Evolutionary conservation across 2,888 invertebrate species (phyloP), one percentile per base, ranked within the genome.

Genomic region (Trissolcus brochymenae): DNA sequence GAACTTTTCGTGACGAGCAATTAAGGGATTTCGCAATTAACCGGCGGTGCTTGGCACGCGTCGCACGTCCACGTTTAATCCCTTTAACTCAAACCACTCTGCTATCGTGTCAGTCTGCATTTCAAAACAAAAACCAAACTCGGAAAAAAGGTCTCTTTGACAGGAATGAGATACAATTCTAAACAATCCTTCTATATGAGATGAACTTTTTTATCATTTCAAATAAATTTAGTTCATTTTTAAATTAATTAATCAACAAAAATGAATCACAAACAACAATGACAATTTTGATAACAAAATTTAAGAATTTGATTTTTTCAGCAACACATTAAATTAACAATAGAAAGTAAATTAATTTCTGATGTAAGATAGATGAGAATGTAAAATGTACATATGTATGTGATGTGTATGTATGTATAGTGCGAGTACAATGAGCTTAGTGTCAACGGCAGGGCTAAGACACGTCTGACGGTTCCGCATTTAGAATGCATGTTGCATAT

Each of bases 71-170:
- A 67, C 84, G 80, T 86, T 87, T 87, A 88, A 88, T 88, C 87
- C 85, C 85, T 84, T 87, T 85, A 85, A 84, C 82, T 82, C 79
- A 82, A 84, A 85, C 84, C 35, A 35, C 35, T 35, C 35, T 82
- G 82, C 82, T 82, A 81, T 72, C 82, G 86, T 80, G 87, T 86
- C 87, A 85, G 88, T 88, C 87, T 87, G 88, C 86, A 87, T 88
- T 88, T 87, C 85, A 86, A 87, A 87, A 86, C 84, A 84, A 87
- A 86, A 35, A 11, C 7, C 35, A 35, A 25, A 35, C 35, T 35
- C 9, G 1, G 11, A 7, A 35, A 35, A 35, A 35, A 35, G 35
- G 35, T 9, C 35, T 11, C 35, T 35, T 6, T 35, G 35, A 35
- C 9, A 35, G 9, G 9, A 35, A 35, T 35, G 2, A 35, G 35